Conservation (phyloP, 2,113 vertebrate species). For the Poeciliopsis prolifica region DNA sequence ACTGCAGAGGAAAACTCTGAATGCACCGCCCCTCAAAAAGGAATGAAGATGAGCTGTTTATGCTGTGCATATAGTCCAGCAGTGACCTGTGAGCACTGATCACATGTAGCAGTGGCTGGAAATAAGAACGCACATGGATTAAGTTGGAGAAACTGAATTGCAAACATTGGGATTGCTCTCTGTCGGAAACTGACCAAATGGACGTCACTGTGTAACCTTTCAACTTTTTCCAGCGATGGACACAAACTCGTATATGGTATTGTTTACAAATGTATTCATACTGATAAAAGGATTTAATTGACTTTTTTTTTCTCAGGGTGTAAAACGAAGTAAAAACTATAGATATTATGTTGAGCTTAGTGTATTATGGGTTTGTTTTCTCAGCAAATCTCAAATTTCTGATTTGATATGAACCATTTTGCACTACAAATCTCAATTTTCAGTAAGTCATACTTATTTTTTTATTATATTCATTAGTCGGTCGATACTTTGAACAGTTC, state of each 20-base stretch:
- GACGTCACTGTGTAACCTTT: not conserved
- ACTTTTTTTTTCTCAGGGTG: not conserved
- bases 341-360: not conserved
- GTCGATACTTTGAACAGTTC: no score
- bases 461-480: no score
- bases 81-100: constrained; percentile 4
- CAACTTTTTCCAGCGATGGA: no score
- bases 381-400: not conserved
- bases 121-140: constrained; percentile 4
- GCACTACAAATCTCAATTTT: not conserved
- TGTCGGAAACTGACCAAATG: not conserved
- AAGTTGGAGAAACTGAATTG: constrained; percentile 5
- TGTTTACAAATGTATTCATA: not conserved
- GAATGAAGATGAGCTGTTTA: not conserved
- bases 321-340: not conserved
- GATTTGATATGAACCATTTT: not conserved
- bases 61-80: constrained; percentile 19
- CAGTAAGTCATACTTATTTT: not conserved
- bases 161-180: constrained; percentile 19
- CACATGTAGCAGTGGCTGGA: not conserved
- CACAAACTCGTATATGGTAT: not conserved
- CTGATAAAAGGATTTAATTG: not conserved
- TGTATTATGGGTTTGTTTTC: not conserved
- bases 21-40: not conserved
- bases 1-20: not conserved